A percentile compares a stretch with the other conserved stretches of the same genome.
phyloP scores from a whole-genome alignment of 1,140 invertebrate genomes.

The Ceratina calcarata region DNA sequence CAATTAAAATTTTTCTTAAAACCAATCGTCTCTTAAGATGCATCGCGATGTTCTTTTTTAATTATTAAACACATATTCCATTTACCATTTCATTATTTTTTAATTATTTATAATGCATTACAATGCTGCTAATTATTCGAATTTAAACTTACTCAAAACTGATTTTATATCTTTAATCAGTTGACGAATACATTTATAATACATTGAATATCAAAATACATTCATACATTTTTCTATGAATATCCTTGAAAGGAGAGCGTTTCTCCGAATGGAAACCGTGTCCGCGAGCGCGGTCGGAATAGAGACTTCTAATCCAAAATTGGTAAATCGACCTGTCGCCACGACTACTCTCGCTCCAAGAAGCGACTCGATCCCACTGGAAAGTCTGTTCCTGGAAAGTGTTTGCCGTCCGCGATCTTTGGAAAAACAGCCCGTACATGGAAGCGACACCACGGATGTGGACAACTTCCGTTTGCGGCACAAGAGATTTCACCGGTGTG shows the following conservation, averaged over 20 bases:
- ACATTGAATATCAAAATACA: background rate
- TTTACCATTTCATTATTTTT: too few relatives aligned
- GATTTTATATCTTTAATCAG: too few relatives aligned
- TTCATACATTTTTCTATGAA: background rate
- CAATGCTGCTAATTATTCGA: too few relatives aligned
- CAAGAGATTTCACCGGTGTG: constrained; percentile 30
- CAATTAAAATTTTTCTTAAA: background rate
- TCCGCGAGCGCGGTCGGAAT: constrained; percentile 22
- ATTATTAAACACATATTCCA: too few relatives aligned
- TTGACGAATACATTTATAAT: background rate
- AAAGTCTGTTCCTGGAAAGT: constrained; percentile 67
- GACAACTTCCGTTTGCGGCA: constrained; percentile 34
- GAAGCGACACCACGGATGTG: constrained; percentile 11
- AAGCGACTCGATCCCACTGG: constrained; percentile 39
- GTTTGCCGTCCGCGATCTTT: constrained; percentile 42
- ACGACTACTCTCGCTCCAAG: constrained; percentile 60
- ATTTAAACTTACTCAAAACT: too few relatives aligned
- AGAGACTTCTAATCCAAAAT: constrained; percentile 67
- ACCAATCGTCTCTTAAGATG: background rate
- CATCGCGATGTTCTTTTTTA: too few relatives aligned
- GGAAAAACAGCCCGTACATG: constrained; percentile 51
- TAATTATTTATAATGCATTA: too few relatives aligned
- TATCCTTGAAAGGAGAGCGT: background rate
- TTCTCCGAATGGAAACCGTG: background rate
- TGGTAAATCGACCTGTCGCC: constrained; percentile 61